Conservation (phyloP, 2,797 vertebrate species). For the Alfaro cultratus region DNA sequence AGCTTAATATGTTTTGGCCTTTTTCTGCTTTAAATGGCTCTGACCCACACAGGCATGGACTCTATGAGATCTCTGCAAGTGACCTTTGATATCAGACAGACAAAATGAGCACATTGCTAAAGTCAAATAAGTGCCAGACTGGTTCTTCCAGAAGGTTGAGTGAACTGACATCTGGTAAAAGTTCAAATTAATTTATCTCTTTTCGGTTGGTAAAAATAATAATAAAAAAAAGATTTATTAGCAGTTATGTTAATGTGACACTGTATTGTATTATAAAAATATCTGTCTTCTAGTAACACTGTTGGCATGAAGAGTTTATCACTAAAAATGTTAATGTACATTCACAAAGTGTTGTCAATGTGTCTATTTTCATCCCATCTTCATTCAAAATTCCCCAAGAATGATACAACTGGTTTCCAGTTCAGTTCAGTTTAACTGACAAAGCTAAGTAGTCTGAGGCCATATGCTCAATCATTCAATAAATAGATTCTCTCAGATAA, state of each 20-base stretch:
- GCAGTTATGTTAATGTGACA: background rate
- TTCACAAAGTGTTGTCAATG: background rate
- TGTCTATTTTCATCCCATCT: background rate
- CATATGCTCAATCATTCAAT: background rate
- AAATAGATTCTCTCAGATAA: constrained; percentile 1
- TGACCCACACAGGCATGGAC: background rate
- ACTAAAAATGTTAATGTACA: background rate
- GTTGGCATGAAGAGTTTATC: background rate
- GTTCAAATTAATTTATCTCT: background rate
- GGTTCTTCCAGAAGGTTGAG: background rate
- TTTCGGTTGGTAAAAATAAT: background rate
- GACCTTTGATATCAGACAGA: background rate
- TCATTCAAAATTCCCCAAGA: background rate
- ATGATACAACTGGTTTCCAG: background rate
- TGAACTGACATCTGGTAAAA: background rate
- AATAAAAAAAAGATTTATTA: background rate
- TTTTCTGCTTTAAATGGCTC: background rate
- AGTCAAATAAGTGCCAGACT: background rate
- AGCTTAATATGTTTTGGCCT: background rate
- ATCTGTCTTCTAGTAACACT: background rate
- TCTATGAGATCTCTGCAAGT: background rate
- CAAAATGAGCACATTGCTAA: background rate
- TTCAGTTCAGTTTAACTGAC: background rate
- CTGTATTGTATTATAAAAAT: background rate
- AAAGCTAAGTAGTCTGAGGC: background rate